phyloP scores from a whole-genome alignment of 2,113 vertebrate genomes.

The Corythornis cristatus region DNA sequence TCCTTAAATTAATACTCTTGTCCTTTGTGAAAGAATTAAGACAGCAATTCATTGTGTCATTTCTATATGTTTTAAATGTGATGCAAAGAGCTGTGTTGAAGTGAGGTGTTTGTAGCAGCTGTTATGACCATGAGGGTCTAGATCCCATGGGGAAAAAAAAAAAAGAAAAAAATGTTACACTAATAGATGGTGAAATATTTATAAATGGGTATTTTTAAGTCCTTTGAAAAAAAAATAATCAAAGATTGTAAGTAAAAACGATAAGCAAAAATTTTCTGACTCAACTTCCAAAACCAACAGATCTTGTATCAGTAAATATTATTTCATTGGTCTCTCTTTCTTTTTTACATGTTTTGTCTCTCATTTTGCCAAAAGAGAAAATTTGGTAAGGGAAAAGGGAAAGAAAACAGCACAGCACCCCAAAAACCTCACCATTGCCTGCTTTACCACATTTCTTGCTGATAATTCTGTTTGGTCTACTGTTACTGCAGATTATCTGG shows the following conservation, averaged over 20 bases:
- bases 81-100: background rate
- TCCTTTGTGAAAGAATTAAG: slow-evolving; percentile 24
- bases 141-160: background rate
- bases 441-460: background rate
- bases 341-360: background rate
- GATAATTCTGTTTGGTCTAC: background rate
- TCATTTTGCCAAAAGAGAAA: background rate
- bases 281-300: background rate
- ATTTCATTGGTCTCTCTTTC: background rate
- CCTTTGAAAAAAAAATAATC: background rate
- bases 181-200: background rate
- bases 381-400: background rate
- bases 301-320: background rate
- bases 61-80: slow-evolving; percentile 10
- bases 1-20: slow-evolving; percentile 40
- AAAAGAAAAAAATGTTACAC: fast-evolving
- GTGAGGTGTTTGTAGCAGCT: background rate
- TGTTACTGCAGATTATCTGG: background rate
- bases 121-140: background rate
- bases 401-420: background rate
- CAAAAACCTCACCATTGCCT: background rate
- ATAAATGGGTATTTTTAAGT: background rate
- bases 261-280: background rate
- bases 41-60: background rate
- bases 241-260: background rate